Conservation (phyloP, 1,140 invertebrate genomes). For the Cyphomyrmex costatus region DNA sequence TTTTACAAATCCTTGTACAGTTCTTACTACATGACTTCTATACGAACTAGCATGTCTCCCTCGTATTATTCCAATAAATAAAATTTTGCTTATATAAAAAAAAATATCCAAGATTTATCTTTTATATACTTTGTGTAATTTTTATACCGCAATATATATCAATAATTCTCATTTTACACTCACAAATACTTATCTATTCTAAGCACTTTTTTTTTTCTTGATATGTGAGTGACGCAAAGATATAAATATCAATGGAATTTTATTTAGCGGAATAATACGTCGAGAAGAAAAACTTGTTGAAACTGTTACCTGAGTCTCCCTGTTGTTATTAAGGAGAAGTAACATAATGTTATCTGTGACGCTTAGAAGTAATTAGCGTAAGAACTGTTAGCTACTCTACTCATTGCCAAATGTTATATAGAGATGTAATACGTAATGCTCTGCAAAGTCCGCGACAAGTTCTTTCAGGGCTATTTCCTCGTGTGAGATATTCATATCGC, state of each 20-base stretch:
- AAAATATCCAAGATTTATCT: background rate
- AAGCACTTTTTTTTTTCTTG: background rate
- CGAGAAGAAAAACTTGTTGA: constrained; percentile 71
- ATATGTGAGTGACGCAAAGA: background rate
- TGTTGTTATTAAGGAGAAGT: constrained; percentile 69
- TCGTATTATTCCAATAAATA: constrained; percentile 57
- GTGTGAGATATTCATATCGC: constrained; percentile 54
- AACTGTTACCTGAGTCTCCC: constrained; percentile 78
- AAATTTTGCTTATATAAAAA: constrained; percentile 16
- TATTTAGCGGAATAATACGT: constrained; percentile 48
- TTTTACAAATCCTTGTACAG: constrained; percentile 40
- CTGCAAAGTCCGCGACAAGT: constrained; percentile 58
- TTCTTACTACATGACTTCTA: background rate
- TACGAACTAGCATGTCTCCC: background rate
- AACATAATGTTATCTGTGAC: constrained; percentile 59
- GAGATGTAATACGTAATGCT: constrained; percentile 65
- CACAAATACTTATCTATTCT: background rate
- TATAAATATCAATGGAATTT: constrained; percentile 29
- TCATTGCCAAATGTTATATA: constrained; percentile 67
- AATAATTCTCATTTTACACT: constrained; percentile 1
- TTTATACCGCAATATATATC: constrained; percentile 10
- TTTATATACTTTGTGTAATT: constrained; percentile 25
- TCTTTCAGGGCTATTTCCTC: constrained; percentile 70
- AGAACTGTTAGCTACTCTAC: constrained; percentile 61
- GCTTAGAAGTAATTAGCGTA: constrained; percentile 64